Base-by-base conservation (phyloP, 2,888 invertebrate genomes). In the Ptycholaimellus sp. region DNA sequence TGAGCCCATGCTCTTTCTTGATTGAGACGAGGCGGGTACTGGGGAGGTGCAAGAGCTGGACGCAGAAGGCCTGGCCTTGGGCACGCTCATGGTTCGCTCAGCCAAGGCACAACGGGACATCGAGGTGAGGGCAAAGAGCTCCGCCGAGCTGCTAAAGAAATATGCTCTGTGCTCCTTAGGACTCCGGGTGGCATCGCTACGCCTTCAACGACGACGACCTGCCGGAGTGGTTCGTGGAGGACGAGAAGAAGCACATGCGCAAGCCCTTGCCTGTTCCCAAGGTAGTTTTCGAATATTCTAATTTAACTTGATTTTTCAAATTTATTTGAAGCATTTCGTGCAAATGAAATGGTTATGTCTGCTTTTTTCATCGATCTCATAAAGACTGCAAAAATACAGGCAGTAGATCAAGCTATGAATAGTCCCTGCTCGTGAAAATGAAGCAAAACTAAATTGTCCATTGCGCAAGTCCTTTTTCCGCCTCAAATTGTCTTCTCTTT, bases 151-250 rank as follows among this genome's bases (percentile, higher is more conserved):
- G n/a, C n/a, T n/a, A n/a, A n/a, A n/a, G n/a, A n/a, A n/a, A n/a
- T n/a, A n/a, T n/a, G n/a, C n/a, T n/a, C n/a, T n/a, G n/a, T n/a
- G n/a, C n/a, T n/a, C n/a, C n/a, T n/a, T n/a, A n/a, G n/a, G n/a
- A n/a, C n/a, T n/a, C n/a, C n/a, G n/a, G n/a, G n/a, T n/a, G n/a
- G n/a, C n/a, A n/a, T n/a, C n/a, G 63, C 35, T 90, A 79, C 57
- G 72, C 77, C 3, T 83, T 80, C 56, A 81, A 83, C 54, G 93
- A 93, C 58, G 73, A 72, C 2, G 70, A 77, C 56, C 65, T 96
- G 33, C 96, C 96, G 0, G 76, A 77, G 49, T 99, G 96, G 96
- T 99, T 99, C 63, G 69, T 71, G 0, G 72, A 79, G 40, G 93
- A 99, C 51, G 96, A 99, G 60, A 70, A 73, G 43, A 74, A 76